Conservation (phyloP, 2,888 invertebrate genomes). For the Aradus depressus region DNA sequence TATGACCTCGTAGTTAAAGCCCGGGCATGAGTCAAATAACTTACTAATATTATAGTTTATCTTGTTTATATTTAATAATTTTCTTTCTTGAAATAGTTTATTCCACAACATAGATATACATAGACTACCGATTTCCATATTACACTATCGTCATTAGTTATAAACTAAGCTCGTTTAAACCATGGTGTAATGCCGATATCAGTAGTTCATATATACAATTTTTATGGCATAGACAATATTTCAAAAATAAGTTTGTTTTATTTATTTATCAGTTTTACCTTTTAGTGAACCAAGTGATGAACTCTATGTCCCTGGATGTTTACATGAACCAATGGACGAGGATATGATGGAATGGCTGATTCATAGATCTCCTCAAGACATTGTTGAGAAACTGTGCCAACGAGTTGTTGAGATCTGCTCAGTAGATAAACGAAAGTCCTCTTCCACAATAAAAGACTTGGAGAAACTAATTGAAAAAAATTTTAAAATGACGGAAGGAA, state of each 20-base stretch:
- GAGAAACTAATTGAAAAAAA: conserved; percentile 37
- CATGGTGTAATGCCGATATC: too few species aligned
- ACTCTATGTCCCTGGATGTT: conserved; percentile 37
- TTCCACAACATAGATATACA: not conserved
- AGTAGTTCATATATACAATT: too few species aligned
- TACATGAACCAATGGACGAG: conserved; percentile 39
- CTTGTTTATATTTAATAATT: conserved; percentile 1
- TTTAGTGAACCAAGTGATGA: conserved; percentile 31
- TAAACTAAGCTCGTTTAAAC: too few species aligned
- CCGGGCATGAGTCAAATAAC: too few species aligned
- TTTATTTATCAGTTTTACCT: too few species aligned
- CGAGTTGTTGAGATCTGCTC: too few species aligned
- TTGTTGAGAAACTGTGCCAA: too few species aligned
- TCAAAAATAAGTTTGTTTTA: too few species aligned
- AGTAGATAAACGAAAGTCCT: conserved; percentile 39
- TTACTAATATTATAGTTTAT: not conserved
- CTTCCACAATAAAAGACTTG: conserved; percentile 42
- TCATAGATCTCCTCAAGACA: conserved; percentile 43
- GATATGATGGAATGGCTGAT: conserved; percentile 42
- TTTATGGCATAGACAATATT: too few species aligned
- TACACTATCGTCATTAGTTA: too few species aligned
- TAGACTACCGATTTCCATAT: too few species aligned
- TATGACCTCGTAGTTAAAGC: too few species aligned
- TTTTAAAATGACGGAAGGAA: conserved; percentile 11
- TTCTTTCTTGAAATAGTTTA: not conserved